Evolutionary conservation across 2,888 invertebrate species (phyloP).

Genomic region (Polyploca ridens): DNA sequence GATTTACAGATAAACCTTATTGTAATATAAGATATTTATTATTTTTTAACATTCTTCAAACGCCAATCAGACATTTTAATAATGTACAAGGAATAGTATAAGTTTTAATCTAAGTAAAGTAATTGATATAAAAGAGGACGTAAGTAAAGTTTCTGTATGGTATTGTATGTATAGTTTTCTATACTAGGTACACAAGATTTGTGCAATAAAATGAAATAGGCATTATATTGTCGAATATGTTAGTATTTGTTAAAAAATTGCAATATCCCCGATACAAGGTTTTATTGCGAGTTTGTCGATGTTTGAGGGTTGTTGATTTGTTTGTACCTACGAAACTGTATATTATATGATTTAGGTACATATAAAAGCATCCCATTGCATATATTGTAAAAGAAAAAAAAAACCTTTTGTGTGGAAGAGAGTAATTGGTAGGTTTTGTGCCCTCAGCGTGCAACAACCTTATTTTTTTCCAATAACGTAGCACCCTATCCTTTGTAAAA

Average conservation of each 20-base stretch:
- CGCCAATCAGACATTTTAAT: too few species aligned
- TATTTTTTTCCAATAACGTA: conserved; percentile 35
- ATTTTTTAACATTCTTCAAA: too few species aligned
- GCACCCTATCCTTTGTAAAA: conserved; percentile 52
- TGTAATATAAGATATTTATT: too few species aligned
- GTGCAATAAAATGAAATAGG: not conserved
- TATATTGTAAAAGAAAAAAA: too few species aligned
- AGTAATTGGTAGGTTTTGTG: not conserved
- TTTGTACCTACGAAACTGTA: too few species aligned
- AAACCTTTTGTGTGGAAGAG: too few species aligned
- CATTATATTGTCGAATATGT: not conserved
- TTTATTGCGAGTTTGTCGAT: not conserved
- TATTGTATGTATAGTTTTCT: not conserved
- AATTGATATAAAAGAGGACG: too few species aligned
- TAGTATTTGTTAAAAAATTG: not conserved
- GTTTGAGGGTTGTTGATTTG: not conserved
- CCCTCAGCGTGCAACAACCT: conserved; percentile 20
- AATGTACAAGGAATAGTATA: too few species aligned
- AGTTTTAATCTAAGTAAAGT: too few species aligned
- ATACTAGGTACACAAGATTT: not conserved
- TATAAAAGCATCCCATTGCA: not conserved
- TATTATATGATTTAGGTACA: too few species aligned
- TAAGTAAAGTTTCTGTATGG: too few species aligned
- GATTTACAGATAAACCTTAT: too few species aligned
- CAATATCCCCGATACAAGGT: conserved; percentile 1